Evolutionary conservation across 2,888 invertebrate genomes (phyloP).

Genomic region (Trimorus sp.): DNA sequence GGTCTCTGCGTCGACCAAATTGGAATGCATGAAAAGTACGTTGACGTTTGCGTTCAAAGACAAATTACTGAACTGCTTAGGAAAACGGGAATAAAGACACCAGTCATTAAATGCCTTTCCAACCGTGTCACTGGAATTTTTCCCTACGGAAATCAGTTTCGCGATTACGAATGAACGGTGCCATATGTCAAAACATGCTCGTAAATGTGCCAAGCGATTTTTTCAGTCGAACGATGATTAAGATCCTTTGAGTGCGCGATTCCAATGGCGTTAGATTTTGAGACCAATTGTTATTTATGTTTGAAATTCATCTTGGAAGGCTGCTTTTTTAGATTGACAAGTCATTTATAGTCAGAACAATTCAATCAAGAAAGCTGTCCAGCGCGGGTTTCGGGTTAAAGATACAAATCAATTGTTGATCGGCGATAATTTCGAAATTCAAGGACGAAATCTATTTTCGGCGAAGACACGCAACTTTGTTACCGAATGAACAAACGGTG

Average conservation of each 20-base stretch:
- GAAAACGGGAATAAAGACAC: no score
- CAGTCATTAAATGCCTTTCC: no score
- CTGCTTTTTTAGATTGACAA: constrained; percentile 72
- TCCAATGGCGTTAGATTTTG: constrained; percentile 9
- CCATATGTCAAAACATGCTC: no score
- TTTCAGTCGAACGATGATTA: not conserved
- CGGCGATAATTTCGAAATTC: constrained; percentile 68
- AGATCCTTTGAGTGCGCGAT: not conserved
- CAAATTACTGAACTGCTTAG: no score
- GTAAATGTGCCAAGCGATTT: no score
- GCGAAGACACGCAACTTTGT: constrained; percentile 66
- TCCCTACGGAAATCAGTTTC: no score
- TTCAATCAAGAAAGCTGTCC: constrained; percentile 76
- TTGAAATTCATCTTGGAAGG: constrained; percentile 52
- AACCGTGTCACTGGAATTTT: no score
- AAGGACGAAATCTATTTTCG: constrained; percentile 66
- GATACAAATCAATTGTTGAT: constrained; percentile 77
- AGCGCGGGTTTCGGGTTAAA: constrained; percentile 71
- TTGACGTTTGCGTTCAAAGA: not conserved
- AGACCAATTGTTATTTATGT: constrained; percentile 11
- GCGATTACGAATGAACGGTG: no score
- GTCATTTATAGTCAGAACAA: constrained; percentile 74
- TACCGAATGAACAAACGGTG: constrained; percentile 69
- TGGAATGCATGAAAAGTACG: no score
- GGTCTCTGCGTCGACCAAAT: not conserved